phyloP scores from a whole-genome alignment of 2,113 vertebrate genomes.

The Gambusia affinis region DNA sequence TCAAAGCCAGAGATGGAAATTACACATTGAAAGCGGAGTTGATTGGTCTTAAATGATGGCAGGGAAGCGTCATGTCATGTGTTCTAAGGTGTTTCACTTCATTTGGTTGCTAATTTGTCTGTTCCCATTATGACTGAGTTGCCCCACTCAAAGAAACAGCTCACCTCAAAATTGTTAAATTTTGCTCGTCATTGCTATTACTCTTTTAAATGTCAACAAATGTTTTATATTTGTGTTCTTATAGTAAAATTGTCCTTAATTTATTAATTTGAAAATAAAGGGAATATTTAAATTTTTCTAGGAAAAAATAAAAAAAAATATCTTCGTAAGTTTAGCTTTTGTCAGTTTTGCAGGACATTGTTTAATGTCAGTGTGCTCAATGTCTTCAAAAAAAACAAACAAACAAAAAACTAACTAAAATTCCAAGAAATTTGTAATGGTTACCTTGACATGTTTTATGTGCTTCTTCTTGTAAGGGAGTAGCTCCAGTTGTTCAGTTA shows the following conservation, averaged over 20 bases:
- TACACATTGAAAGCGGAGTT: conserved; percentile 29
- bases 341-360: not conserved
- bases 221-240: not conserved
- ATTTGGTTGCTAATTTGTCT: no score
- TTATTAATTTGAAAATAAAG: no score
- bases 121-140: no score
- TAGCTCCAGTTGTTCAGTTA: no score
- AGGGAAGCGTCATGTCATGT: conserved; percentile 2
- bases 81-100: not conserved
- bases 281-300: not conserved
- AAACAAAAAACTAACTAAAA: not conserved
- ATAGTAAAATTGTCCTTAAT: no score
- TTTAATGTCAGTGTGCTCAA: not conserved
- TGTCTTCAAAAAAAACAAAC: not conserved
- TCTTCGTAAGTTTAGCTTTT: not conserved
- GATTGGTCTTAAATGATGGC: conserved; percentile 22
- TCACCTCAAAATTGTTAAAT: not conserved
- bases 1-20: conserved; percentile 13
- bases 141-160: not conserved
- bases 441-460: conserved; percentile 26
- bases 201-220: not conserved
- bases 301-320: not conserved
- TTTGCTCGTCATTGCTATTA: not conserved
- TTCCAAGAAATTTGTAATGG: not conserved
- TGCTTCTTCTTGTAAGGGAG: no score